Evolutionary conservation across 35 echinoderm and acorn worm species (phyloP).

Genomic region (Diadema setosum): DNA sequence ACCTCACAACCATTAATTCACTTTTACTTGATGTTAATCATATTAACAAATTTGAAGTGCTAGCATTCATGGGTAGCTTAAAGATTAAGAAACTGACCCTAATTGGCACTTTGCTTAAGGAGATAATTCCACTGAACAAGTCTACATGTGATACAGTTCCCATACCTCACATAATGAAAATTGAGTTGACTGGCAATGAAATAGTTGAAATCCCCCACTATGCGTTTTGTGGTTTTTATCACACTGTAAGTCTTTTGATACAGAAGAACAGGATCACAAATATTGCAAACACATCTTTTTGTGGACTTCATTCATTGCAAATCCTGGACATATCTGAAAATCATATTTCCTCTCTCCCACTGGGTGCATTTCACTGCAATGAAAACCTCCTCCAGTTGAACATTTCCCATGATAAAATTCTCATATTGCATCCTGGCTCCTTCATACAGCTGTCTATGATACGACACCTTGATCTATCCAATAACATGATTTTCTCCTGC

Average conservation of each 20-base stretch:
- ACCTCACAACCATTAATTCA: not conserved
- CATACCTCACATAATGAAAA: not conserved
- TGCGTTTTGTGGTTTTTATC: not conserved
- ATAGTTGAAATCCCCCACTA: not conserved
- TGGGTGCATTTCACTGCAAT: not conserved
- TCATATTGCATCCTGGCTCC: not conserved
- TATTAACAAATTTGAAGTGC: not conserved
- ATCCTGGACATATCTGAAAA: not conserved
- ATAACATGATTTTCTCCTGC: not conserved
- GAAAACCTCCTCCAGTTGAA: not conserved
- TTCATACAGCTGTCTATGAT: not conserved
- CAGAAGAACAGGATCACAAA: not conserved
- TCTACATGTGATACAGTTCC: not conserved
- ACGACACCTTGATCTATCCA: not conserved
- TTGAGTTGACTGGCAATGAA: not conserved
- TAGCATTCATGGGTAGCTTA: not conserved
- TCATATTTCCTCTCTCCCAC: not conserved
- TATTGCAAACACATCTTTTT: not conserved
- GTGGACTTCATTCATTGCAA: not conserved
- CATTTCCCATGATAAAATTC: not conserved
- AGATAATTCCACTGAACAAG: not conserved
- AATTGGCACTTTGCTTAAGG: not conserved
- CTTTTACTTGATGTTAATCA: not conserved
- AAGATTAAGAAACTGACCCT: not conserved
- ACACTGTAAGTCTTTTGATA: not conserved